phyloP scores from a whole-genome alignment of 2,113 vertebrate species.

The Tor tambroides region DNA sequence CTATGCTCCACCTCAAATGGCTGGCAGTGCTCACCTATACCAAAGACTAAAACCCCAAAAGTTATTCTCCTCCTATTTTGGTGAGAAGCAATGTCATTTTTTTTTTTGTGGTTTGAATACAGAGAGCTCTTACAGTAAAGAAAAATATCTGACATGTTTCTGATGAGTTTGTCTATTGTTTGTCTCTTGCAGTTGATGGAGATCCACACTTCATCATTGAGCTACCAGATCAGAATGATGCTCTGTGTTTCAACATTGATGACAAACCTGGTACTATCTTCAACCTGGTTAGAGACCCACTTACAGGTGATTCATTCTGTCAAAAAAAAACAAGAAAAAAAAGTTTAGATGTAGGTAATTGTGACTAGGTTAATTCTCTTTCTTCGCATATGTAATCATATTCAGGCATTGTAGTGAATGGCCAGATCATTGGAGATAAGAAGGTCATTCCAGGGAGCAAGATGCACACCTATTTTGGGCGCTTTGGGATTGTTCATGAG shows the following conservation, averaged over 20 bases:
- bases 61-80: not conserved
- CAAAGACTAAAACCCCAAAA: not conserved
- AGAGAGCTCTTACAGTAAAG: not conserved
- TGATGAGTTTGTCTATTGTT: not conserved
- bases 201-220: conserved; percentile 95
- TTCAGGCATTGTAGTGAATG: conserved; percentile 88
- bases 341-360: not conserved
- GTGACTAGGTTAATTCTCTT: not conserved
- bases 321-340: not conserved
- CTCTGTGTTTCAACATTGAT: conserved; percentile 94
- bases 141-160: not conserved
- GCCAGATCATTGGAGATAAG: conserved; percentile 89
- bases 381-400: not conserved
- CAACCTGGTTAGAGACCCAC: conserved; percentile 84
- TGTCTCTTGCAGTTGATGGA: conserved; percentile 84
- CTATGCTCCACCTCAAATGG: not conserved
- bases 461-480: conserved; percentile 87
- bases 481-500: conserved; percentile 83
- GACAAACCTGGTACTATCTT: conserved; percentile 86
- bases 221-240: conserved; percentile 80
- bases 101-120: conserved; percentile 18
- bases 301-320: conserved; percentile 77
- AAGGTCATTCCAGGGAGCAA: conserved; percentile 66
- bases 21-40: rapidly evolving
- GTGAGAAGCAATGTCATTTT: not conserved